Conservation (phyloP, 1,140 invertebrate species). For the Sminthurides bifidus region DNA sequence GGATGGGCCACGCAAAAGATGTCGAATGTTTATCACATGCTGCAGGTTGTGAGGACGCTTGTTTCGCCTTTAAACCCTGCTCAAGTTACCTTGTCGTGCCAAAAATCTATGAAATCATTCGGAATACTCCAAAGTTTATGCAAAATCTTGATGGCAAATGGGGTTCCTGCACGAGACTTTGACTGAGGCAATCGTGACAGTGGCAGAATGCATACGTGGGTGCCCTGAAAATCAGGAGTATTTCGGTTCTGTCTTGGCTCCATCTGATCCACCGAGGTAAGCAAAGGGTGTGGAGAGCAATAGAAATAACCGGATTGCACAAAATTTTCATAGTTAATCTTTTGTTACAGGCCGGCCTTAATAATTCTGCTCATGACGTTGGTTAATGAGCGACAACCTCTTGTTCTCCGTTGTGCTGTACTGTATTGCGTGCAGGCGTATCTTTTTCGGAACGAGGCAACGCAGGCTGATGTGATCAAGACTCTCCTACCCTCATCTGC, state of each 20-base stretch:
- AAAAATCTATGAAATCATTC: conserved; percentile 73
- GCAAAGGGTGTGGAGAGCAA: not conserved
- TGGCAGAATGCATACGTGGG: conserved; percentile 88
- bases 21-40: conserved; percentile 30
- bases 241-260: conserved; percentile 80
- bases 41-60: conserved; percentile 64
- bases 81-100: conserved; percentile 65
- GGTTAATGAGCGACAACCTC: conserved; percentile 96
- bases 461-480: conserved; percentile 75
- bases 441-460: conserved; percentile 82
- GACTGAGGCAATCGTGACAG: conserved; percentile 89
- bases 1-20: conserved; percentile 92
- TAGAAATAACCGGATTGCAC: not conserved
- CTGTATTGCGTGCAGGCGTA: conserved; percentile 96
- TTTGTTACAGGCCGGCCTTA: conserved; percentile 61
- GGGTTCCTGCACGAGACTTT: conserved; percentile 93
- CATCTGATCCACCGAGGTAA: conserved; percentile 74
- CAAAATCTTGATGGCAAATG: conserved; percentile 82
- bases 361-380: conserved; percentile 94
- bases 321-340: conserved; percentile 29
- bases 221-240: conserved; percentile 84
- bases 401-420: conserved; percentile 80
- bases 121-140: conserved; percentile 72
- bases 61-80: conserved; percentile 79
- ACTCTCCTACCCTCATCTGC: conserved; percentile 75